Conservation (phyloP, 2,113 vertebrate species). For the Vulpes vulpes region DNA sequence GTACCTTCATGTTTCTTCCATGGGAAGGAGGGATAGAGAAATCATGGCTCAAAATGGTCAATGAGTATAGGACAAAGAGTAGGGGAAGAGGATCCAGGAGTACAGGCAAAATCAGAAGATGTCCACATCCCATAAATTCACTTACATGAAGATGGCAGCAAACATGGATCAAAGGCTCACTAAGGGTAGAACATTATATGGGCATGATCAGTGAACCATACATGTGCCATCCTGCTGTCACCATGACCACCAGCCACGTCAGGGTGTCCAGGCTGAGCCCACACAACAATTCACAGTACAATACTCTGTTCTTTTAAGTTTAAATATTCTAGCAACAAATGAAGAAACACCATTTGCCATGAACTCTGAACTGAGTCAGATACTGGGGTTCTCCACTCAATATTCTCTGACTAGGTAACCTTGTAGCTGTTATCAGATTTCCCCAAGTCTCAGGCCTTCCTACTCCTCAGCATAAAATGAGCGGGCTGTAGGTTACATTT, state of each 20-base stretch:
- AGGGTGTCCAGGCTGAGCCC: neutral
- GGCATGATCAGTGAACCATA: neutral
- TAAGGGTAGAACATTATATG: neutral
- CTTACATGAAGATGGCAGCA: neutral
- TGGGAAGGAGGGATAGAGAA: neutral
- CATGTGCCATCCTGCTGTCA: neutral
- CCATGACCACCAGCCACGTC: neutral
- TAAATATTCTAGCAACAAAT: neutral
- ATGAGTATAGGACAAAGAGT: neutral
- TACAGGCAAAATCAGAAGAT: neutral
- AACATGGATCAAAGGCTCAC: neutral
- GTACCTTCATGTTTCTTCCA: neutral
- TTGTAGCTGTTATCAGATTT: neutral
- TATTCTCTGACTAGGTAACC: neutral
- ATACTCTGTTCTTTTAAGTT: neutral
- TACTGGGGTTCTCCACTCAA: neutral
- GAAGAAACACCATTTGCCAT: neutral
- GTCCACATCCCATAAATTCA: neutral
- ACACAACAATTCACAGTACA: neutral
- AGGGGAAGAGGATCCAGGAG: neutral
- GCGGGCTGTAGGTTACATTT: neutral
- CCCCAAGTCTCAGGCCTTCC: neutral
- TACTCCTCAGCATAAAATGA: neutral
- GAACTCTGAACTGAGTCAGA: neutral
- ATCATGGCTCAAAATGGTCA: neutral